Evolutionary conservation across 2,113 vertebrate species (phyloP), one percentile per base, ranked within the genome.

Genomic region (Macquaria australasica): DNA sequence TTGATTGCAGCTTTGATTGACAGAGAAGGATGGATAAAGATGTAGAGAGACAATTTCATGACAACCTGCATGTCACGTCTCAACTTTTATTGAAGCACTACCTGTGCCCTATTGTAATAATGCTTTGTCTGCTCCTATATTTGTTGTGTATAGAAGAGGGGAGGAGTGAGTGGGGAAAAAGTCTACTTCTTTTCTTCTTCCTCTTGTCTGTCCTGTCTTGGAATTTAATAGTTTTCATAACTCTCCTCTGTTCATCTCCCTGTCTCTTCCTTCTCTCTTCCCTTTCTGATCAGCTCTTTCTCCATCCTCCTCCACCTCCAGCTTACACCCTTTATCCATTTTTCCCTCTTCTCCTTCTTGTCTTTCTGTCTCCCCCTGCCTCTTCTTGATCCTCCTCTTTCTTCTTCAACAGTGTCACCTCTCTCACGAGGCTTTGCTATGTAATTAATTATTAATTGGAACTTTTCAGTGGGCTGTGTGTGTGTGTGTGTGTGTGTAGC

Each of bases 401-500:
- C 69, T 77, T 87, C 70, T 73, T 87, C 74, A 51, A 59, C 51
- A 77, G 68, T 84, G 34, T 77, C 73, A 88, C 87, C 69, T 69
- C 68, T 86, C 84, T 91, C 77, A 34, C 21, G 69, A 78, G 86
- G 69, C 84, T 83, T 92, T 84, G 71, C 77, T 66, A 3, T 84
- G 82, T 82, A 92, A 94, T 95, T 94, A 91, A 95, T 95, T 91
- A 91, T 91, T 95, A 94, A 94, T 92, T 94, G 83, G 88, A 94
- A 92, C 85, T 73, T 78, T 75, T 82, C 85, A 67, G 21, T 37
- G 51, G 53, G 72, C 75, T 75, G 68, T 51, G 68, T 23, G 43
- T 58, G 59, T 78, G 41, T 60, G 51, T 62, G 6, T 20, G 39
- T 31, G 18, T 28, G 37, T 59, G 37, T 66, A 81, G 77, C 64